A percentile compares a stretch with the other conserved stretches of the same genome.
Evolutionary conservation across 1,140 invertebrate genomes (phyloP).

Genomic region (Oppia nitens): DNA sequence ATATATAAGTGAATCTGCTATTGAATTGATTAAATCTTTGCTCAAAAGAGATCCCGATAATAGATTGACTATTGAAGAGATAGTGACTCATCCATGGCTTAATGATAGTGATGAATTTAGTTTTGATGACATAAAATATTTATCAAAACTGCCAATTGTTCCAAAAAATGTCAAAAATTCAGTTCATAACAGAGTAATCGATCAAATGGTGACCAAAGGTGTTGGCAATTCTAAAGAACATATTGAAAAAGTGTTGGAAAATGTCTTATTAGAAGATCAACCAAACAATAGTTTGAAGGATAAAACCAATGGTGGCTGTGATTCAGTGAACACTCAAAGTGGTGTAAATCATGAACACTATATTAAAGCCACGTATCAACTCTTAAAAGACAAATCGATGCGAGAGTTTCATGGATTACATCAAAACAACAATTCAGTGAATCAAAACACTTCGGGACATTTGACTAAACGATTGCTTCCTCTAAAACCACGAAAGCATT

Average conservation of each 20-base stretch:
- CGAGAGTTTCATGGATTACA: conserved; percentile 5
- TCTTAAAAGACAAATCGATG: conserved; percentile 17
- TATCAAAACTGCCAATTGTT: not conserved
- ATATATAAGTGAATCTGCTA: conserved; percentile 11
- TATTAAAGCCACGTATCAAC: conserved; percentile 18
- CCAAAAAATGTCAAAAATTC: not conserved
- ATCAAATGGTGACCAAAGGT: conserved; percentile 15
- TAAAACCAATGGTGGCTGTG: not conserved
- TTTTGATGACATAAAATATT: not conserved
- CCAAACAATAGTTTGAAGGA: not conserved
- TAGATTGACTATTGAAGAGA: conserved; percentile 68
- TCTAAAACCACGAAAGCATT: not conserved
- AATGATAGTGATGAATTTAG: conserved; percentile 15
- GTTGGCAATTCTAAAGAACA: conserved; percentile 10
- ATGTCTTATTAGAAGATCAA: not conserved
- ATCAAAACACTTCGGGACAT: not conserved
- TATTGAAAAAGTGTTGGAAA: conserved; percentile 11
- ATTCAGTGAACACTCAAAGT: not conserved
- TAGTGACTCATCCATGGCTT: conserved; percentile 71
- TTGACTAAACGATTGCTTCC: conserved; percentile 9
- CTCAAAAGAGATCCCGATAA: conserved; percentile 59
- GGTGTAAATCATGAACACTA: conserved; percentile 10
- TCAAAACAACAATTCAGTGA: conserved; percentile 1
- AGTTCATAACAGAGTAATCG: conserved; percentile 14
- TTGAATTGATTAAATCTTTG: conserved; percentile 14